These are phyloP conservation scores for Pleuronectes platessa DNA, from an alignment of 2,113 vertebrate genomes.

Conservation along the genomic window DNA sequence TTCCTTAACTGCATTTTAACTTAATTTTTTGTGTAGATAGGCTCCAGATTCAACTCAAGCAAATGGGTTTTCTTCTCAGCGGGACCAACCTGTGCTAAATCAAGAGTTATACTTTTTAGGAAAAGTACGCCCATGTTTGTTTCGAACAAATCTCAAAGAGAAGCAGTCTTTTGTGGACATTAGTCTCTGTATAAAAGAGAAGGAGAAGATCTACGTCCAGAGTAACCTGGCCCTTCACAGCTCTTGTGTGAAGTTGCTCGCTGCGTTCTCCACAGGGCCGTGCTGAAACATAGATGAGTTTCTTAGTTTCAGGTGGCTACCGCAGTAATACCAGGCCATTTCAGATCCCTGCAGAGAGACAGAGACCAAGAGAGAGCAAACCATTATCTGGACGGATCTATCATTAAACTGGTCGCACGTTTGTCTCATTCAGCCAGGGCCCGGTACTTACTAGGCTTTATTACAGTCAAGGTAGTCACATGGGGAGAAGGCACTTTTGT, in stretches of 20 bases:
- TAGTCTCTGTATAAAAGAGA: neutral
- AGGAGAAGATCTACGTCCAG: neutral
- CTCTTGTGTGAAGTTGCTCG: neutral
- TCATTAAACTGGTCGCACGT: slow-evolving; percentile 32
- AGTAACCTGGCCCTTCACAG: neutral
- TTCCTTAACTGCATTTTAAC: no score
- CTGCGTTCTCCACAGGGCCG: neutral
- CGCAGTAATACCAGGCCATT: slow-evolving; percentile 44
- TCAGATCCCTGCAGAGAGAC: slow-evolving; percentile 40
- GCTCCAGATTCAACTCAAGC: neutral
- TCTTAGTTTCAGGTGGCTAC: slow-evolving; percentile 34
- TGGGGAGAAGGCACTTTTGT: neutral
- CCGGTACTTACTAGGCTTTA: slow-evolving; percentile 14
- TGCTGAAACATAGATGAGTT: slow-evolving; percentile 4
- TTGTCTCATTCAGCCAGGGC: slow-evolving; percentile 17
- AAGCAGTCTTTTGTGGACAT: neutral
- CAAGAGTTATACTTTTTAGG: neutral
- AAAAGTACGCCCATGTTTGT: neutral
- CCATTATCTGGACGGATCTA: slow-evolving; percentile 38
- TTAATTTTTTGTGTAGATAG: neutral
- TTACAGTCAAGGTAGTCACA: slow-evolving; percentile 20
- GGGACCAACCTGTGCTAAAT: neutral
- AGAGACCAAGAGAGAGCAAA: slow-evolving; percentile 19
- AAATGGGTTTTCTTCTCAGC: neutral
- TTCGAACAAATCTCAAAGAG: neutral